Base-by-base conservation (phyloP, 92 coral and sea anemone species). In the Hydrozoanthus gracilis region DNA sequence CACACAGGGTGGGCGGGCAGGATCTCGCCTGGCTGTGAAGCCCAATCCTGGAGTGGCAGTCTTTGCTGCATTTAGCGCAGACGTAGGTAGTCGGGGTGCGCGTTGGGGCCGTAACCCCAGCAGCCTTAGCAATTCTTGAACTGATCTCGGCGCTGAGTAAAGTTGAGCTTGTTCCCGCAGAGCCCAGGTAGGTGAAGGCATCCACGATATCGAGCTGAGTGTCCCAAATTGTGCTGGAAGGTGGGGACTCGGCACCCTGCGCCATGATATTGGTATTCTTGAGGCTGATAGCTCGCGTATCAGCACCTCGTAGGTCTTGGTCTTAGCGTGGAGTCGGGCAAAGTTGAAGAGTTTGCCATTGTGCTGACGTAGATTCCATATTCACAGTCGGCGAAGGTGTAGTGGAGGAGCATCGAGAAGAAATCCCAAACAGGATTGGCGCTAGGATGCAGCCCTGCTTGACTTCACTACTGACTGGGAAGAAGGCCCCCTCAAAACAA, bases 131-230 rank as follows among this genome's bases (percentile, higher is more conserved):
- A 72, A 85, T 85, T 48, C 82, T 85, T 7, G n/a, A 56, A 35
- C 74, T 85, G 73, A 85, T 85, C 82, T 85, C 82, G 51, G 70
- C 82, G 2, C 58, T 20, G 12, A 74, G 78, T 0, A 73, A 85
- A 4, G 82, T 12, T 11, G 35, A 12, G 78, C 78, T 17, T 49
- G 76, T 11, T 13, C 46, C 76, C 15, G 87, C 39, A 71, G 48
- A 70, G 72, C 88, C 82, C 51, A 84, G 68, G 88, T 51, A 84
- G 52, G 82, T 84, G 71, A 84, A 72, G 69, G 82, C 4, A 35
- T 54, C 73, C 69, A 84, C 71, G 48, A 72, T 35, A 44, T 73
- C 71, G 9, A 72, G 82, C n/a, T 84, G 3, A 3, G 79, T 73
- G 88, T 84, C 27, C 9, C 8, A 20, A 39, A 71, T 85, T 27